Evolutionary conservation across 1,140 invertebrate species (phyloP).

Genomic region (Idris sp.): DNA sequence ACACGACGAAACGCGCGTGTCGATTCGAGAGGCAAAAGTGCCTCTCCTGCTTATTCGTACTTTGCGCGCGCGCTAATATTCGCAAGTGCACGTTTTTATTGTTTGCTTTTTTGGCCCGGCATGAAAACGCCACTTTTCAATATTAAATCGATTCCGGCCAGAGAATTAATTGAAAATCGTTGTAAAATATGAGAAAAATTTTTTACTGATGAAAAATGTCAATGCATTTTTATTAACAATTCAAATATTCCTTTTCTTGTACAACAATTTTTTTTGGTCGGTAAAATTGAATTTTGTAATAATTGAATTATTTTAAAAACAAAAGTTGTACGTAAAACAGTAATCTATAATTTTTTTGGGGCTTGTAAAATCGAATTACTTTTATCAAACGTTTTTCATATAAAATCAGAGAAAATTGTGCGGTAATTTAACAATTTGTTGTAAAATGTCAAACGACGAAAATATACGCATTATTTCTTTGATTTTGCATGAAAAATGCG

Average conservation of each 20-base stretch:
- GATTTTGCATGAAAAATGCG: conserved; percentile 32
- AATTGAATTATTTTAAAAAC: too few species aligned
- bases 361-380: too few species aligned
- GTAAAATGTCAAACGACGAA: conserved; percentile 48
- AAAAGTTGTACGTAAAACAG: too few species aligned
- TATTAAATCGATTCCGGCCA: conserved; percentile 35
- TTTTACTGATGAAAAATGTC: too few species aligned
- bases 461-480: conserved; percentile 40
- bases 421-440: conserved; percentile 52
- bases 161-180: conserved; percentile 22
- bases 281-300: too few species aligned
- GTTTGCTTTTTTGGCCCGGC: conserved; percentile 40
- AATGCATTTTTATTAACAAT: too few species aligned
- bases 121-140: conserved; percentile 45
- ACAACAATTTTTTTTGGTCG: too few species aligned
- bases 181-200: neutral
- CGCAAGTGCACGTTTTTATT: conserved; percentile 49
- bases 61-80: conserved; percentile 54
- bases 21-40: conserved; percentile 57
- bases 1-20: conserved; percentile 58
- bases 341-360: too few species aligned
- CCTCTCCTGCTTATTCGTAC: conserved; percentile 50
- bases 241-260: too few species aligned
- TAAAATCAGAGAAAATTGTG: conserved; percentile 22
- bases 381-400: conserved; percentile 19